Evolutionary conservation across 2,113 vertebrate species (phyloP), one percentile per base, ranked within the genome.

Genomic region (Serilophus lunatus): DNA sequence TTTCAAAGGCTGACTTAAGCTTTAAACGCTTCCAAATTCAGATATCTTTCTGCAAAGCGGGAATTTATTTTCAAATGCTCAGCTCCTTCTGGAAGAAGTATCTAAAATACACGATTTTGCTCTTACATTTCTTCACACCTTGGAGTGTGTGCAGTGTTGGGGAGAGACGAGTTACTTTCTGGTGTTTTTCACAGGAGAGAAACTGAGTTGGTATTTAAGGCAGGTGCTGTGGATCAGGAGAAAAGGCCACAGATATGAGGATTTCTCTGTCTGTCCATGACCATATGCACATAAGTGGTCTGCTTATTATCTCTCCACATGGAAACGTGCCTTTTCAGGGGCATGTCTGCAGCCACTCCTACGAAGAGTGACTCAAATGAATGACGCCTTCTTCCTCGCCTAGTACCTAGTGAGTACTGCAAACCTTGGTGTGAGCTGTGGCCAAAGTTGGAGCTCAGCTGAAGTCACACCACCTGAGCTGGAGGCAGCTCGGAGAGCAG

Each of bases 91-190:
- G 40, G 47, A 83, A 71, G 14, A 66, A 36, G n/a, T 9, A 47
- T 50, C 42, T 68, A 82, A 89, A 89, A 49, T 9, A 76, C 2
- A 36, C 0, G 2, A 11, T 7, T 49, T 44, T 71, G 35, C 33
- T 76, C 22, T 47, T 75, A 35, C 3, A 71, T 50, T 82, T 78
- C 70, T 82, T 82, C 61, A 74, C 81, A 63, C 49, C 61, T 56
- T 56, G 47, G n/a, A 81, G 26, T 0, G 0, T 10, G 15, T 65
- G 54, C 33, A 47, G 3, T 8, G 38, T 0, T 64, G 51, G 13
- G 29, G 44, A 84, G 12, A 40, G 23, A 51, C 33, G 14, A 91
- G 10, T 25, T 38, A 40, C 53, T 68, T 89, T 56, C 49, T 79
- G 25, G n/a, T 61, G 54, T 36, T 63, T 61, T 54, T 86, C 71